Conservation (phyloP, 2,113 vertebrate genomes). For the Gila orcuttii region DNA sequence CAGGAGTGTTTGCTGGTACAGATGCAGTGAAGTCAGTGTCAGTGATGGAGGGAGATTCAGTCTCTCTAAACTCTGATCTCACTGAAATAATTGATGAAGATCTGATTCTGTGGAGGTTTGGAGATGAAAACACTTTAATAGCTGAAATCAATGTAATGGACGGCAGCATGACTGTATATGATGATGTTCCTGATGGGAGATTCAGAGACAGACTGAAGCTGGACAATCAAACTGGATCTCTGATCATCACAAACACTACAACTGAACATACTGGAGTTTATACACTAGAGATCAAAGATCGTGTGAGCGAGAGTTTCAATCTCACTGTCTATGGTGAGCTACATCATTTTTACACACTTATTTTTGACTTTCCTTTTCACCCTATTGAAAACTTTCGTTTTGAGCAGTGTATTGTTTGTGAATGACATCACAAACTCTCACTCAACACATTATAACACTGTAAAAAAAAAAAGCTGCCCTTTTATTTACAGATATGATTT, state of each 20-base stretch:
- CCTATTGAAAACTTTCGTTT: too few species aligned
- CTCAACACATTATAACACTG: too few species aligned
- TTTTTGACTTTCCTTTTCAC: too few species aligned
- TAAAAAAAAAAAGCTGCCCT: too few species aligned
- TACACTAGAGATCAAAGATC: rapidly evolving
- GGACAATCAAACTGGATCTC: neutral
- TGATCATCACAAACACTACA: neutral
- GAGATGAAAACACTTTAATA: neutral
- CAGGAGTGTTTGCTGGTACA: neutral
- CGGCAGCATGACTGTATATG: neutral
- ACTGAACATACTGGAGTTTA: neutral
- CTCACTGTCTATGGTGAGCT: neutral
- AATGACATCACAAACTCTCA: too few species aligned
- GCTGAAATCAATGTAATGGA: neutral
- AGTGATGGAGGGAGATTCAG: neutral
- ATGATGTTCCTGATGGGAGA: neutral
- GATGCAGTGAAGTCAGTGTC: neutral
- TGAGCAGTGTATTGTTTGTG: too few species aligned
- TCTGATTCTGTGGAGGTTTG: neutral
- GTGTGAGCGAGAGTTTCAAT: rapidly evolving
- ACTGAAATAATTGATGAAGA: neutral
- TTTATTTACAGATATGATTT: neutral
- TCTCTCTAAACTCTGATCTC: neutral
- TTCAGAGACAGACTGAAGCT: conserved; percentile 10
- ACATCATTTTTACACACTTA: too few species aligned